Conservation (phyloP, 2,113 vertebrate genomes). For the Tor tambroides region DNA sequence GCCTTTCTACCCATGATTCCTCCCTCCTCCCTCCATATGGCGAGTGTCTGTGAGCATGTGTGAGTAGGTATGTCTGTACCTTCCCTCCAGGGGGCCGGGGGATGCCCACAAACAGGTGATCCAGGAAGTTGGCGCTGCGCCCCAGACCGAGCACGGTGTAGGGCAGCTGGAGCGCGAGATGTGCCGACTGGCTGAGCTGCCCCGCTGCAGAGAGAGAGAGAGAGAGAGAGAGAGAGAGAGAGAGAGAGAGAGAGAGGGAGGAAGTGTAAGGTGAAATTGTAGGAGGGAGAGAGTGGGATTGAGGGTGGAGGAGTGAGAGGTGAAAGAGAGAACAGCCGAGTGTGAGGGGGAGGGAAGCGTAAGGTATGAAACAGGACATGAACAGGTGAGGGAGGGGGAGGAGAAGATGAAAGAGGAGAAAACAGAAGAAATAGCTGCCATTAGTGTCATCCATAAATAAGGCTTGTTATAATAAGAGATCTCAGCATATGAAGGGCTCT, state of each 20-base stretch:
- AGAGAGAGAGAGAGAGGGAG: background rate
- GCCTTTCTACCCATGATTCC: constrained; percentile 14
- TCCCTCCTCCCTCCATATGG: constrained; percentile 29
- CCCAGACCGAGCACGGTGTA: constrained; percentile 94
- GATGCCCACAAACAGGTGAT: constrained; percentile 94
- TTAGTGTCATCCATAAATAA: constrained; percentile 35
- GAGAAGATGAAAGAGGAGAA: background rate
- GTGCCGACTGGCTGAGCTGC: constrained; percentile 94
- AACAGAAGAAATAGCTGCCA: constrained; percentile 6
- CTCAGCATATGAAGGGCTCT: background rate
- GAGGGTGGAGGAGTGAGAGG: constrained; percentile 19
- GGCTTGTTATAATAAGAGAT: background rate
- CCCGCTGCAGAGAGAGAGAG: constrained; percentile 77
- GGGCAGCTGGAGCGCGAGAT: constrained; percentile 93
- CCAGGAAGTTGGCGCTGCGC: constrained; percentile 95
- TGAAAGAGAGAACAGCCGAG: background rate
- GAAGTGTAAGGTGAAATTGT: background rate
- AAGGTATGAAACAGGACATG: background rate
- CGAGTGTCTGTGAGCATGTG: background rate
- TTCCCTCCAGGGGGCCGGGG: constrained; percentile 84
- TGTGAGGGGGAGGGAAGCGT: constrained; percentile 33
- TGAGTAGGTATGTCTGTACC: constrained; percentile 68
- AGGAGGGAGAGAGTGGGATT: constrained; percentile 20
- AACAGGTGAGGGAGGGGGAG: background rate
- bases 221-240: constrained; percentile 13